Conservation (phyloP, 2,797 vertebrate species). For the Takifugu ocellatus region DNA sequence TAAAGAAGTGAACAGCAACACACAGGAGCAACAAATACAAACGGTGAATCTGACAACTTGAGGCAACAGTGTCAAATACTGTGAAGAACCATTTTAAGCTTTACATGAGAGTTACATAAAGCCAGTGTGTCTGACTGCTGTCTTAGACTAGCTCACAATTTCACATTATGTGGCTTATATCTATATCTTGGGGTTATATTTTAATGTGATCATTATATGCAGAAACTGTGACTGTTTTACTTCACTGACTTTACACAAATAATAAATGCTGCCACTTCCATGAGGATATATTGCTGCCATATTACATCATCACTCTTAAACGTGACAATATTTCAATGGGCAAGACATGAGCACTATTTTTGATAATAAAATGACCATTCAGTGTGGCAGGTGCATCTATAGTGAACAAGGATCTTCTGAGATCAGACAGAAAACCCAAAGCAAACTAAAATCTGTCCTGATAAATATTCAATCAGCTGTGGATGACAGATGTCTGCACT, state of each 20-base stretch:
- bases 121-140: background rate
- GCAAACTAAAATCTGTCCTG: too few species aligned
- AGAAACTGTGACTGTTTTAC: background rate
- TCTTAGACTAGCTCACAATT: background rate
- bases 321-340: too few species aligned
- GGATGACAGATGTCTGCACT: too few species aligned
- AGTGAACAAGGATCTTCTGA: too few species aligned
- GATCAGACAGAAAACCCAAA: too few species aligned
- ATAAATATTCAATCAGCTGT: too few species aligned
- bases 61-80: background rate
- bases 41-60: background rate
- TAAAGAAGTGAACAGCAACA: conserved; percentile 44
- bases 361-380: too few species aligned
- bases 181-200: background rate
- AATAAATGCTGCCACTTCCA: background rate
- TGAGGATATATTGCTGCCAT: too few species aligned
- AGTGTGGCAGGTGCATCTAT: too few species aligned
- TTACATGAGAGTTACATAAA: background rate
- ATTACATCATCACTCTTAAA: too few species aligned
- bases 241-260: too few species aligned
- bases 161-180: background rate
- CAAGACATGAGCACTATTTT: too few species aligned
- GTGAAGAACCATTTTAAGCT: background rate
- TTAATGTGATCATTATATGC: background rate
- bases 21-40: background rate